A percentile compares a stretch with the other conserved stretches of the same genome.
Evolutionary conservation across 1,140 invertebrate genomes (phyloP).

Genomic region (Drosophila parvula): DNA sequence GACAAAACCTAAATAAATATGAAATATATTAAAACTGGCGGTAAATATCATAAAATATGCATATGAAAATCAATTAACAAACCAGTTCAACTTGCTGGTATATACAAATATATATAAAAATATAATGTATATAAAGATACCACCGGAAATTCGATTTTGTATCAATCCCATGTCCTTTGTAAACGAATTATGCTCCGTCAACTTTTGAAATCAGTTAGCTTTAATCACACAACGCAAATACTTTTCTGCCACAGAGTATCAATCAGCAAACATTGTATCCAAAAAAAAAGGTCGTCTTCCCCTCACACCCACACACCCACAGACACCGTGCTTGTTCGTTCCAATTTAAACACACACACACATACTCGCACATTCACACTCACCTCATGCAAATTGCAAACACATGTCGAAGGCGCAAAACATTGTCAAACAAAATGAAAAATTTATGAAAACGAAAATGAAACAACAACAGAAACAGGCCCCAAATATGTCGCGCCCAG

Average conservation of each 20-base stretch:
- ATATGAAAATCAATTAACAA: background rate
- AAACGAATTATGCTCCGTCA: background rate
- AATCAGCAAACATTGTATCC: constrained; percentile 33
- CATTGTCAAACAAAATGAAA: constrained; percentile 77
- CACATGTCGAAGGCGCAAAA: constrained; percentile 76
- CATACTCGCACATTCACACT: constrained; percentile 3
- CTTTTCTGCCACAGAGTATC: constrained; percentile 40
- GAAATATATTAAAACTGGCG: too few relatives aligned
- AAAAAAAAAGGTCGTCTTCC: background rate
- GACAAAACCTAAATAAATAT: too few relatives aligned
- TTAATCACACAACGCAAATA: constrained; percentile 35
- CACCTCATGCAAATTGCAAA: constrained; percentile 72
- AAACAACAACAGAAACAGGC: constrained; percentile 52
- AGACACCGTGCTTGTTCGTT: constrained; percentile 19
- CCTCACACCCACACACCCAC: background rate
- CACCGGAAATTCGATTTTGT: background rate
- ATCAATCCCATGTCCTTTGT: background rate
- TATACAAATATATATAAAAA: too few relatives aligned
- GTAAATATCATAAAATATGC: background rate
- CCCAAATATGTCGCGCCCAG: constrained; percentile 52
- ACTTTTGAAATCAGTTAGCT: constrained; percentile 2
- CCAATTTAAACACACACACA: constrained; percentile 18
- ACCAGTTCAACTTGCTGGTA: background rate
- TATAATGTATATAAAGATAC: too few relatives aligned
- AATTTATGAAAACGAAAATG: constrained; percentile 72